These are phyloP conservation scores for Carpatolechia fugitivella DNA, from an alignment of 2,888 invertebrate genomes.

Conservation along the genomic window DNA sequence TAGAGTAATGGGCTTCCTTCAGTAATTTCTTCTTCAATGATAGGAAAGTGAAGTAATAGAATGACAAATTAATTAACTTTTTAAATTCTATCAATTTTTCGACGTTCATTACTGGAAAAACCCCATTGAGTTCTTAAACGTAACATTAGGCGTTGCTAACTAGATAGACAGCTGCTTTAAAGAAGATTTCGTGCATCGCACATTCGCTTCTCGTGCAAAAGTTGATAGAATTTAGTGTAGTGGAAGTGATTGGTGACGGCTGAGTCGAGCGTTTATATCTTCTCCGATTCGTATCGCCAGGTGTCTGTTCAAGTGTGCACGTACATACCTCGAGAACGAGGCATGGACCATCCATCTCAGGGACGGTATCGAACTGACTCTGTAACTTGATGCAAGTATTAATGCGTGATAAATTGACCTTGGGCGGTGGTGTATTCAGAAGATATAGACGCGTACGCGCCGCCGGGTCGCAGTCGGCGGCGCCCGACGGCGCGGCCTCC, in stretches of 20 bases:
- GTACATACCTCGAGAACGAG: constrained; percentile 47
- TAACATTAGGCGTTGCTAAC: constrained; percentile 76
- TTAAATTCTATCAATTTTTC: neutral
- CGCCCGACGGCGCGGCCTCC: constrained; percentile 61
- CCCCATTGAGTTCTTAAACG: constrained; percentile 59
- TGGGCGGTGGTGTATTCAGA: constrained; percentile 34
- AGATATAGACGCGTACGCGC: constrained; percentile 72
- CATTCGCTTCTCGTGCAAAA: constrained; percentile 79
- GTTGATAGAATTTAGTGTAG: constrained; percentile 67
- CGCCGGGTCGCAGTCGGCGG: constrained; percentile 56
- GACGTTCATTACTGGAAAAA: constrained; percentile 50
- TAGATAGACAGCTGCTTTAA: constrained; percentile 77
- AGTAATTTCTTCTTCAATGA: constrained; percentile 40
- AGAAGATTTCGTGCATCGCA: constrained; percentile 77
- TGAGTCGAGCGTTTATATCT: constrained; percentile 74
- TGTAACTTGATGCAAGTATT: constrained; percentile 41
- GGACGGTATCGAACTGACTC: constrained; percentile 29
- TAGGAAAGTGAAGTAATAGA: neutral
- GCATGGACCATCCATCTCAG: constrained; percentile 32
- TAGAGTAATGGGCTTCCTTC: constrained; percentile 64
- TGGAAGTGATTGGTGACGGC: constrained; percentile 70
- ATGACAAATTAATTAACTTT: neutral
- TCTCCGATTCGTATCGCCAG: constrained; percentile 36
- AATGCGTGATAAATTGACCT: constrained; percentile 27
- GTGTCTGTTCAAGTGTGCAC: constrained; percentile 23